Base-by-base conservation (phyloP, 1,140 invertebrate genomes). In the Caenorhabditis latens region DNA sequence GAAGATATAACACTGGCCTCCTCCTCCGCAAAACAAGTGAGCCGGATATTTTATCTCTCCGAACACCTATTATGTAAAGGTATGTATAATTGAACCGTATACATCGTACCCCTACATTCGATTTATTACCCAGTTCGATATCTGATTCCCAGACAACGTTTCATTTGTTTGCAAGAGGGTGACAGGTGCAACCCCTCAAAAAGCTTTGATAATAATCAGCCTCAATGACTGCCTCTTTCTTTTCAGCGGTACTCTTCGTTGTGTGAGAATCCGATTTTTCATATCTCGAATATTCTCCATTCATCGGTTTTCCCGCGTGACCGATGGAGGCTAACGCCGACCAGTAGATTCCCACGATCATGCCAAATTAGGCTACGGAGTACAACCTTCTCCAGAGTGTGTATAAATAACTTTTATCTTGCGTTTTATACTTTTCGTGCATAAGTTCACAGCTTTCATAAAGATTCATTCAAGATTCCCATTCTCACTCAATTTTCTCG, bases 341-440 rank as follows among this genome's bases (percentile, higher is more conserved):
- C 65, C 40, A 71, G 65, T 53, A 53, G 71, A 53, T 79, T 79
- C 71, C 13, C 71, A 79, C 71, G 71, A 79, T 79, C 71, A 79
- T 79, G 71, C 71, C 71, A 79, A 79, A 79, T 79, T 79, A 79
- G 43, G 43, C 71, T 21, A 79, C 71, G 46, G 50, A 79, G 71
- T 79, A 79, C 71, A 79, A 46, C 71, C 32, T 79, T 79, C 71
- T 79, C 14, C 9, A 13, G 21, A 79, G 46, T 50, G n/a, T 79
- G 71, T 79, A 79, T 79, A 79, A 79, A 79, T 79, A 79, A 79
- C 71, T 79, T 79, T 71, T 50, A 14, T 79, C 43, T n/a, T n/a
- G 43, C 71, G 50, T 79, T 79, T 79, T 46, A 79, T 79, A 24
- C 71, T 50, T 79, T 79, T 13, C 40, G 46, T 79, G 71, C 43